These are phyloP conservation scores for Rhadina sibilatrix DNA, from an alignment of 2,113 vertebrate genomes.

Conservation along the genomic window DNA sequence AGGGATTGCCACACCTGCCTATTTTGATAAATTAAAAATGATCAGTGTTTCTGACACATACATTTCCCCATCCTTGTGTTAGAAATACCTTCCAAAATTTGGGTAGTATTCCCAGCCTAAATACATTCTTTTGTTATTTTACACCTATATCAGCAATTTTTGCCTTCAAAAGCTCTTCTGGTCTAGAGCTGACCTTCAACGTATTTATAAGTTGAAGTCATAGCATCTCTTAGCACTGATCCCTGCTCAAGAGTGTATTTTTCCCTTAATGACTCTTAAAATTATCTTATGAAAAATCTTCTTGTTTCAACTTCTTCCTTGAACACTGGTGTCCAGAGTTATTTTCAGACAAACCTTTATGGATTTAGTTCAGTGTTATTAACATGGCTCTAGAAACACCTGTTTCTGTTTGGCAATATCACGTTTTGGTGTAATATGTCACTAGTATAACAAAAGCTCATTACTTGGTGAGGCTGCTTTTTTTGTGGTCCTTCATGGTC, in stretches of 20 bases:
- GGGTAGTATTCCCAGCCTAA: neutral
- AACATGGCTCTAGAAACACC: neutral
- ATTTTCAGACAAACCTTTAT: neutral
- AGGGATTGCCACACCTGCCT: neutral
- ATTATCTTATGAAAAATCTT: neutral
- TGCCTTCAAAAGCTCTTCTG: neutral
- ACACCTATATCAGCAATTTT: neutral
- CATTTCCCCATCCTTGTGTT: neutral
- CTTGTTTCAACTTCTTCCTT: neutral
- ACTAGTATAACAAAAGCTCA: rapidly evolving
- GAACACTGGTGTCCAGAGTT: neutral
- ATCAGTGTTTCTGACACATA: neutral
- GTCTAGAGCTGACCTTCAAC: neutral
- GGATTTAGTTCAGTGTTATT: neutral
- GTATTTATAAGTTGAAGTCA: neutral
- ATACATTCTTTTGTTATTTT: too few relatives aligned
- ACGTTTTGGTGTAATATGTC: neutral
- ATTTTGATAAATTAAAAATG: neutral
- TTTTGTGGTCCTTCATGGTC: neutral
- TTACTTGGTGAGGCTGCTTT: neutral
- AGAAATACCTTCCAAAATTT: neutral
- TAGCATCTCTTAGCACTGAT: neutral
- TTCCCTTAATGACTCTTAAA: neutral
- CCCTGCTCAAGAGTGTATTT: neutral
- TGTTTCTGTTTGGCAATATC: neutral